These are phyloP conservation scores for Podarcis cretensis DNA, from an alignment of 2,113 vertebrate genomes.

Conservation along the genomic window DNA sequence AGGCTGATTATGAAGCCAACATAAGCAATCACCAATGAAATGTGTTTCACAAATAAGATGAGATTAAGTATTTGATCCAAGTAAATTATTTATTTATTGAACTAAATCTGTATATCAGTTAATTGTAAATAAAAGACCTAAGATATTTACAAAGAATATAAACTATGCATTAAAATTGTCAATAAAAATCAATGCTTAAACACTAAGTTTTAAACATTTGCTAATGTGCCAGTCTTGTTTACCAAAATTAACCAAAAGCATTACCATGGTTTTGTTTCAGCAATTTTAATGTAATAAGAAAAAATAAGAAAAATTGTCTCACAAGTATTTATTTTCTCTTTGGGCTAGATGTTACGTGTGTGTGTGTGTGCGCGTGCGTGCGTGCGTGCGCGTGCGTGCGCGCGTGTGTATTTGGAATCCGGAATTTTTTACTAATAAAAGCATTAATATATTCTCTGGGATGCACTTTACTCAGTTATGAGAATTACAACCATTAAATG, in stretches of 20 bases:
- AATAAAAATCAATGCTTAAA: no score
- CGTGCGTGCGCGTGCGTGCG: no score
- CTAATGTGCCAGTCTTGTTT: no score
- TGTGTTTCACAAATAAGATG: background rate
- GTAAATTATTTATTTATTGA: background rate
- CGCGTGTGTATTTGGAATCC: background rate
- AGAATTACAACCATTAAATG: background rate
- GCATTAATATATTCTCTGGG: background rate
- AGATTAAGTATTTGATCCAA: background rate
- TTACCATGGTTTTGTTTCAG: background rate
- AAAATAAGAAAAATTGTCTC: background rate
- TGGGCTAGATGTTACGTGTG: background rate
- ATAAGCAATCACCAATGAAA: background rate
- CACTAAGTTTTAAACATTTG: no score
- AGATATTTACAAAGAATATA: no score
- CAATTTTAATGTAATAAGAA: background rate
- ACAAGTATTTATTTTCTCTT: conserved; percentile 6
- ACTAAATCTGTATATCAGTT: no score
- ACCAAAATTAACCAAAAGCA: background rate
- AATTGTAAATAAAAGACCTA: no score
- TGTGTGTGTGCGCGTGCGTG: no score
- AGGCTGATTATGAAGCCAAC: background rate
- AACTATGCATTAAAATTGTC: no score
- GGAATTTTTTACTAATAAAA: background rate
- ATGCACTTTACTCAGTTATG: background rate